Base-by-base conservation (phyloP, 2,797 vertebrate species). In the Antennarius maculatus region DNA sequence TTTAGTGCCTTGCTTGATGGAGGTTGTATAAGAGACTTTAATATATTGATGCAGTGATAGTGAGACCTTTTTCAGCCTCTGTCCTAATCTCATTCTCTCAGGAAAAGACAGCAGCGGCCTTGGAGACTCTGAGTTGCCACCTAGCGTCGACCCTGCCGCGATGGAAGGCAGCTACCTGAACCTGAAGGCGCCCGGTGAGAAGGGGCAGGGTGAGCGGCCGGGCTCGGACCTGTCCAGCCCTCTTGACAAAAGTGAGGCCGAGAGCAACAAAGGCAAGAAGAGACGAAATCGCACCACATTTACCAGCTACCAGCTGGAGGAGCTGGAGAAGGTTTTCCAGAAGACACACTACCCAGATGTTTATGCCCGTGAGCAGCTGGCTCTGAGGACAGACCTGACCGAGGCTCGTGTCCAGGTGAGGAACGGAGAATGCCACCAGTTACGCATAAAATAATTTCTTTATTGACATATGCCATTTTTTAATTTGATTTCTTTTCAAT, bases 261-360 rank as follows among this genome's bases (percentile, higher is more conserved):
- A 98, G 88, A 97, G 95, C 90, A 98, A 96, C 94, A 98, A 98
- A 85, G 97, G 97, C 85, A 98, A 98, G 85, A 98, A 97, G 87
- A 81, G 97, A 39, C 92, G 96, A 71, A 97, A 98, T 86, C 94
- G 97, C 42, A 98, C 97, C 68, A 98, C 97, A 11, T 98, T 98
- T 90, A 98, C 96, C 17, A 97, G 96, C 76, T 98, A 97, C 91
- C 97, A 98, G 90, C 91, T 98, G 81, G 96, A 98, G 74, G 97
- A 98, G 86, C 92, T 98, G 87, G 97, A 98, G 88, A 98, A 97
- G 59, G 96, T 97, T 83, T 98, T 98, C 89, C 96, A 98, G 93
- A 98, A 98, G 92, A 98, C 97, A 5, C 97, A 98, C 89, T 98
- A 98, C 83, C 97, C 97, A 0, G 97, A 98, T 2, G 97, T 98